Evolutionary conservation across 2,113 vertebrate genomes (phyloP), one percentile per base, ranked within the genome.

Genomic region (Cynocephalus volans): DNA sequence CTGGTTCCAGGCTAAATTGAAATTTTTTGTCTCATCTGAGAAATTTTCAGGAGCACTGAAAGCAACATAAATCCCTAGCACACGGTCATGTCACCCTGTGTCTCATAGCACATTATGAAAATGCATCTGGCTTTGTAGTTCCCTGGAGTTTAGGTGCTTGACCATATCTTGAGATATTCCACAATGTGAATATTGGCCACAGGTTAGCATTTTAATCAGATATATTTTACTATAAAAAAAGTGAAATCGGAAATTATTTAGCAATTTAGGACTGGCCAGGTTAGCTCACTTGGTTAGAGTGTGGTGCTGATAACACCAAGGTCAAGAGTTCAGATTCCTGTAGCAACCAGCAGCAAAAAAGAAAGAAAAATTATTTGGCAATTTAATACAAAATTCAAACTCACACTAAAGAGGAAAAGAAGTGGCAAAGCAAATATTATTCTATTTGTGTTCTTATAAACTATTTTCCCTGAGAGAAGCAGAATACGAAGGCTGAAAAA

Each of bases 381-480:
- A 85, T 81, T 95, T 95, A 84, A 88, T 70, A 76, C 31, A 96
- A 80, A 95, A 95, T 45, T 94, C 50, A 75, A 67, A 64, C 31
- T 84, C 50, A 73, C 17, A 60, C 1, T 36, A 83, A 79, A 33
- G 33, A 77, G 18, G 69, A 65, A 95, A 90, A 92, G 14, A 62
- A 90, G 23, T 69, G 56, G 19, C 17, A 76, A 97, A 80, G 15
- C 26, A 96, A 81, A 96, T 7, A 23, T 72, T 85, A 58, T 77
- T 95, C 21, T 52, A 54, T 28, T 82, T 60, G 33, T 41, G 60
- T 54, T 73, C 28, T 81, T 75, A 64, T 56, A 82, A 97, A 31
- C 15, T 64, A 11, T 77, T 82, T 95, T n/a, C 56, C 21, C 14
- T 24, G 11, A 83, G 15, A 88, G 41, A 89, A 70, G 31, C 48